phyloP scores from a whole-genome alignment of 1,140 invertebrate genomes.

The Drosophila pruinosa region DNA sequence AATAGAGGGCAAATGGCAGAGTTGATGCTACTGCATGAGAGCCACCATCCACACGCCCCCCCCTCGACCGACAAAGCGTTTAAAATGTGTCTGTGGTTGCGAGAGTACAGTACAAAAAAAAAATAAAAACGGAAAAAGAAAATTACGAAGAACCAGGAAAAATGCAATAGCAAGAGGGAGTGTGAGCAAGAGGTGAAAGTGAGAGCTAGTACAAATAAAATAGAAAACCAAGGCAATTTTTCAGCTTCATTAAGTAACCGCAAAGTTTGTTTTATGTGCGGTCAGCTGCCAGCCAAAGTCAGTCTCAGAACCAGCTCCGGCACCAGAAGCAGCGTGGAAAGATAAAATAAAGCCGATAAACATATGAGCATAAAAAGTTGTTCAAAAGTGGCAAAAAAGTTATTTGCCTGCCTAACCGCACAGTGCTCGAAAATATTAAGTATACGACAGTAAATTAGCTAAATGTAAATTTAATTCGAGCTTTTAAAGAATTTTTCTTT shows the following conservation, averaged over 20 bases:
- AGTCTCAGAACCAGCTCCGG: neutral
- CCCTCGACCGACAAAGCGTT: constrained; percentile 27
- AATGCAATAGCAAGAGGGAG: constrained; percentile 35
- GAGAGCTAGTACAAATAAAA: constrained; percentile 55
- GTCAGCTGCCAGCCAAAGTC: constrained; percentile 42
- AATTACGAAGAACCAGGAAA: constrained; percentile 43
- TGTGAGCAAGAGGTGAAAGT: neutral
- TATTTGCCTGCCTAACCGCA: neutral
- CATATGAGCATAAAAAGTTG: constrained; percentile 34
- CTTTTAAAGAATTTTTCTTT: neutral
- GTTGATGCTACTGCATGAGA: constrained; percentile 12
- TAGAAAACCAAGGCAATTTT: constrained; percentile 67
- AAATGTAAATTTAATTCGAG: constrained; percentile 1
- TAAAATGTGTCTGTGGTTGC: constrained; percentile 50
- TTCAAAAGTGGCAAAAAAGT: constrained; percentile 12
- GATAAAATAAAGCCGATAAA: constrained; percentile 41
- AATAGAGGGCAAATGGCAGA: constrained; percentile 36
- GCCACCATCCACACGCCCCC: neutral
- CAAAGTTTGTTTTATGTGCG: constrained; percentile 71
- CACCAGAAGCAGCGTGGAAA: constrained; percentile 1
- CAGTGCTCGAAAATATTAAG: constrained; percentile 13
- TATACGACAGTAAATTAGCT: constrained; percentile 27
- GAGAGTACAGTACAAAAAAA: neutral
- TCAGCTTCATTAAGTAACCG: constrained; percentile 72
- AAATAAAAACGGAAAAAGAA: constrained; percentile 12